Evolutionary conservation across 2,797 vertebrate genomes (phyloP).

Genomic region (Sitta carolinensis): DNA sequence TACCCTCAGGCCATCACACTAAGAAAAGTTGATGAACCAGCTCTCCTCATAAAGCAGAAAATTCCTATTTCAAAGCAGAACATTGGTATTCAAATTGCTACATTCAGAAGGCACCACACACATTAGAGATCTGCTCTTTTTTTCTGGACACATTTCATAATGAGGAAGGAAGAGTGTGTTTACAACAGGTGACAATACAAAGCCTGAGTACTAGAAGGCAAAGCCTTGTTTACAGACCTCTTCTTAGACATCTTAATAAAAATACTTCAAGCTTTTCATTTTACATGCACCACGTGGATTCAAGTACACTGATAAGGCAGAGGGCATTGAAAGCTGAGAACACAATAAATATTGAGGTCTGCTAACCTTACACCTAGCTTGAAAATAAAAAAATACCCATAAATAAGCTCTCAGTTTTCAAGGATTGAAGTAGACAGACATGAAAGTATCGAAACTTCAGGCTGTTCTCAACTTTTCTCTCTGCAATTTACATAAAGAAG

Average conservation of each 20-base stretch:
- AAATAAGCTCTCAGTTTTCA: constrained; percentile 11
- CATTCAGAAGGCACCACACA: background rate
- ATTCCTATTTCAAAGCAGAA: background rate
- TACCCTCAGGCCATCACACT: background rate
- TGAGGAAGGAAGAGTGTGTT: background rate
- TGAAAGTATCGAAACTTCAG: background rate
- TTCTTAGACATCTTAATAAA: constrained; percentile 39
- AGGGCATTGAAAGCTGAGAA: background rate
- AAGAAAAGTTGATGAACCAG: background rate
- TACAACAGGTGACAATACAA: background rate
- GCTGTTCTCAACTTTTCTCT: background rate
- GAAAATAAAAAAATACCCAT: background rate
- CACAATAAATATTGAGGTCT: background rate
- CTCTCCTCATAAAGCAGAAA: background rate
- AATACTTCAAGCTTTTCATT: constrained; percentile 8
- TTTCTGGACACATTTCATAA: background rate
- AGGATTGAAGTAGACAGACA: background rate
- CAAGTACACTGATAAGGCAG: background rate
- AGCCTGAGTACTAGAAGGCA: background rate
- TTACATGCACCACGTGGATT: background rate
- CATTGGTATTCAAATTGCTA: background rate
- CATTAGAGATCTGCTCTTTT: background rate
- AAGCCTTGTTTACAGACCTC: background rate
- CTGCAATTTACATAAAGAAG: background rate
- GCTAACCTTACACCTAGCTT: background rate